Evolutionary conservation across 2,888 invertebrate species (phyloP), one percentile per base, ranked within the genome.

Genomic region (Drosophila niveifrons): DNA sequence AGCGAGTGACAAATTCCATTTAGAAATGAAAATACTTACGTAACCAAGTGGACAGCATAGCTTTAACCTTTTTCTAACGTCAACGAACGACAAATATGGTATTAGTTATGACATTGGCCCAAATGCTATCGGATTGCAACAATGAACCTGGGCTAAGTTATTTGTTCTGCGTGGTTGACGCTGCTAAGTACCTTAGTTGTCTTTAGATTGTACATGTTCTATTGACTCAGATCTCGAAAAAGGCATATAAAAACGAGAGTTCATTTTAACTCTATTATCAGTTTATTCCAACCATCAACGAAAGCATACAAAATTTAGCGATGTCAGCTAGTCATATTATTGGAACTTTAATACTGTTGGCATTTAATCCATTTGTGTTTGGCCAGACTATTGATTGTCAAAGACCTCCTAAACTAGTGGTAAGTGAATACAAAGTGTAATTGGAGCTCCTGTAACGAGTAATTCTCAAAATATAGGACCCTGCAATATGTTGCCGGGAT

Each of bases 391-490:
- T 91, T 47, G 90, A 92, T 59, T 92, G 92, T 23, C 89, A 83
- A 58, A 75, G 81, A 47, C 92, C 92, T 1, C 92, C 92, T 2
- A 90, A 88, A 46, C 77, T 92, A 64, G 90, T 92, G 69, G 92
- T 91, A 85, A 88, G 91, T 82, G 57, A 53, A 11, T n/a, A 13
- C 8, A 2, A 28, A 7, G 11, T 4, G 23, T 8, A 9, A 13
- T 17, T 23, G 7, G 3, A 3, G 4, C 6, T 11, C 36, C n/a
- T 36, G 36, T 36, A 11, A n/a, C n/a, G 31, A 1, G 9, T 31
- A 0, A 7, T 8, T 46, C 6, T 23, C 11, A 1, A n/a, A 15
- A 34, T 13, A 8, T 6, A 92, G 92, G 91, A 92, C 66, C 92
- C 92, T 1, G 75, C 91, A 2, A 64, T 62, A 7, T 92, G 92